A percentile compares a stretch with the other conserved stretches of the same genome.
These are phyloP conservation scores for Misgurnus anguillicaudatus DNA, from an alignment of 2,113 vertebrate genomes.

Conservation along the genomic window DNA sequence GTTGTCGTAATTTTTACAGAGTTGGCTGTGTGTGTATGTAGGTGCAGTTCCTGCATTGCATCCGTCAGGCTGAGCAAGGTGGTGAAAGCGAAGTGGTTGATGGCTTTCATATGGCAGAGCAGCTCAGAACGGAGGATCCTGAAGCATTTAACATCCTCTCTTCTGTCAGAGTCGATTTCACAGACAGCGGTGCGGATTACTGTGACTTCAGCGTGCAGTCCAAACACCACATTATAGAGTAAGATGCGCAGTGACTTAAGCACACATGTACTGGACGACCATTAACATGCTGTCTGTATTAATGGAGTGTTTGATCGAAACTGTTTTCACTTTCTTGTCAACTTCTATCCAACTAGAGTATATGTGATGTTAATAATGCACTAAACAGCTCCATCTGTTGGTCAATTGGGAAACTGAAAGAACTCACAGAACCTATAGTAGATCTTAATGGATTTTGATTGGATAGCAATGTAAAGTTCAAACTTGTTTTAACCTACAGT, in stretches of 20 bases:
- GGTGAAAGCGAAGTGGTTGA: constrained; percentile 90
- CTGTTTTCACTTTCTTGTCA: neutral
- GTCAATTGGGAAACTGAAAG: neutral
- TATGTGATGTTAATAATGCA: neutral
- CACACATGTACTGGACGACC: no score
- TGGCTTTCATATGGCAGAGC: constrained; percentile 82
- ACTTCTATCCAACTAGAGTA: neutral
- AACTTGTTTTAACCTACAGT: constrained; percentile 64
- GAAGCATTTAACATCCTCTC: constrained; percentile 82
- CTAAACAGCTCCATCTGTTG: constrained; percentile 68
- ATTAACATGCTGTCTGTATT: neutral
- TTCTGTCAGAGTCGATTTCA: constrained; percentile 83
- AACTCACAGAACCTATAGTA: no score
- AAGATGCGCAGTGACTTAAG: constrained; percentile 64
- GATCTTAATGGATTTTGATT: neutral
- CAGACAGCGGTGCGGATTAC: constrained; percentile 87
- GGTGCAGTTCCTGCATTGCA: constrained; percentile 94
- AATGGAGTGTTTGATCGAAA: no score
- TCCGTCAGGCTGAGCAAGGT: constrained; percentile 82
- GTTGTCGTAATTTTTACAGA: no score
- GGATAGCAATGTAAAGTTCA: no score
- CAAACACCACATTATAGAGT: constrained; percentile 92
- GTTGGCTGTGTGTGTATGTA: constrained; percentile 55
- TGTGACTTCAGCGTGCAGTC: constrained; percentile 91
- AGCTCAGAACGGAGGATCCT: constrained; percentile 80